A percentile compares a stretch with the other conserved stretches of the same genome.
phyloP scores from a whole-genome alignment of 2,113 vertebrate genomes.

The Coryphaenoides rupestris region DNA sequence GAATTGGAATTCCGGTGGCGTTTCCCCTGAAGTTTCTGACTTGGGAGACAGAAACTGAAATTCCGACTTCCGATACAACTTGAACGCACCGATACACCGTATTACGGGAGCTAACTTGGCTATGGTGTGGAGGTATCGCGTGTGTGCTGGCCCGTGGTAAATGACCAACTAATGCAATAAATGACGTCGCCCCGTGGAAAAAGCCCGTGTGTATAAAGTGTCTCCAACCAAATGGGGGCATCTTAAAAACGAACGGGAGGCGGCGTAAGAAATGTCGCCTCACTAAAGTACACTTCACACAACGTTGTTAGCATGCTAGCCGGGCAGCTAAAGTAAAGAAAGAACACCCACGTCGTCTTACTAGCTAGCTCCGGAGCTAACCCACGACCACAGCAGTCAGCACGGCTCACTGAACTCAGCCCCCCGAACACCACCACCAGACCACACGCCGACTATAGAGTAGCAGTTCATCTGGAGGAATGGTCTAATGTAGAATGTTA shows the following conservation, averaged over 20 bases:
- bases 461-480: background rate
- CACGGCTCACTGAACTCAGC: slow-evolving; percentile 40
- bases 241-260: too few species aligned
- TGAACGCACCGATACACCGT: too few species aligned
- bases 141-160: slow-evolving; percentile 2
- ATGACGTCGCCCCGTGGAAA: too few species aligned
- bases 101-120: slow-evolving; percentile 1
- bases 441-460: background rate
- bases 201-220: background rate
- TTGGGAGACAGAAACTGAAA: too few species aligned
- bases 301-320: background rate
- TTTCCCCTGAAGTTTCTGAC: too few species aligned
- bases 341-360: slow-evolving; percentile 63
- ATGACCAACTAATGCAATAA: too few species aligned
- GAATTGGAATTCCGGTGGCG: too few species aligned
- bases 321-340: slow-evolving; percentile 42
- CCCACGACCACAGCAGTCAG: slow-evolving; percentile 57
- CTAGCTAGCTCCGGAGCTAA: slow-evolving; percentile 32
- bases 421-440: background rate
- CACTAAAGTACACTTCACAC: too few species aligned
- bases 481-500: background rate
- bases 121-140: slow-evolving; percentile 16
- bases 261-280: too few species aligned
- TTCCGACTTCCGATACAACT: too few species aligned
- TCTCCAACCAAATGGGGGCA: too few species aligned